A percentile compares a stretch with the other conserved stretches of the same genome.
Evolutionary conservation across 2,797 vertebrate species (phyloP).

Genomic region (Acomys russatus): DNA sequence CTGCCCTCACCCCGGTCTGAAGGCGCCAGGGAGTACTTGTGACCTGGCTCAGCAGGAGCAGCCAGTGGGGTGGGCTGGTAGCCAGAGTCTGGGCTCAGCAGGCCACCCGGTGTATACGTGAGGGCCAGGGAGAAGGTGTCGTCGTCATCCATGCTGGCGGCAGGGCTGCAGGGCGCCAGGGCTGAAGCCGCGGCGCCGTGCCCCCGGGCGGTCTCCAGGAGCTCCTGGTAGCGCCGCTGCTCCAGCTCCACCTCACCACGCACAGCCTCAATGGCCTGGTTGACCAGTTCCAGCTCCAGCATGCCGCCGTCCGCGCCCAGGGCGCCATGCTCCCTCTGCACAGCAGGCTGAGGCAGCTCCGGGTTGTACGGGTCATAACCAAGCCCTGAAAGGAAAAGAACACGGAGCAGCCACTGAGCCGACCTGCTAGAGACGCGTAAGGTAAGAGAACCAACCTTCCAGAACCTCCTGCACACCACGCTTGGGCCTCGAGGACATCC

Average conservation of each 20-base stretch:
- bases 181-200: constrained; percentile 77
- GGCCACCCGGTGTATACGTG: constrained; percentile 91
- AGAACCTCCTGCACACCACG: no score
- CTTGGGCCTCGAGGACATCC: neutral
- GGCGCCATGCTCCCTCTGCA: constrained; percentile 87
- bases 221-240: constrained; percentile 94
- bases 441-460: neutral
- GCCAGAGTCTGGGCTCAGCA: constrained; percentile 87
- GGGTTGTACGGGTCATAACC: constrained; percentile 97
- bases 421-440: neutral
- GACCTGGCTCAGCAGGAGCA: constrained; percentile 81
- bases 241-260: constrained; percentile 95
- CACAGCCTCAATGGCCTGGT: constrained; percentile 96
- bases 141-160: constrained; percentile 37
- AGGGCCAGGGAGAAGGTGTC: constrained; percentile 79
- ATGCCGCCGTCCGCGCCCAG: constrained; percentile 85
- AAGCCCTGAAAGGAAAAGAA: constrained; percentile 89
- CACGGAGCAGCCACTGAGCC: neutral
- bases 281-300: constrained; percentile 95
- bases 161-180: neutral
- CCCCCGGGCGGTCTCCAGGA: constrained; percentile 89
- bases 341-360: constrained; percentile 91
- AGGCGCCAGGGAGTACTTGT: constrained; percentile 95
- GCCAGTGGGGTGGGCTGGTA: constrained; percentile 94
- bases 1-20: constrained; percentile 85